These are phyloP conservation scores for Camelus dromedarius DNA, from an alignment of 2,113 vertebrate species.

Conservation along the genomic window DNA sequence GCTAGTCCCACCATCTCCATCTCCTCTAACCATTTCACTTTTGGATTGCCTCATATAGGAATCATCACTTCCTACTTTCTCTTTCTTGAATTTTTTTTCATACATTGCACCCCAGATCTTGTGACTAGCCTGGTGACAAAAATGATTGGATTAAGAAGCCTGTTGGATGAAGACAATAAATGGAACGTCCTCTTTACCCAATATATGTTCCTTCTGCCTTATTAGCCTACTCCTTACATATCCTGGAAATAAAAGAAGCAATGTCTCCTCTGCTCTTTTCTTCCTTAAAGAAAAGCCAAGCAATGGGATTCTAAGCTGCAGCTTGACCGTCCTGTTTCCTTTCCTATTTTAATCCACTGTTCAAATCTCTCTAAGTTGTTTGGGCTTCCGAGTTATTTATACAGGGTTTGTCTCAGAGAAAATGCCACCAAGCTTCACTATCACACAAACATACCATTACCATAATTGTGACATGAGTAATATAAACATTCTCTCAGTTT, in stretches of 20 bases:
- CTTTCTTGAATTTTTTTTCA: neutral
- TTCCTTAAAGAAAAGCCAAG: neutral
- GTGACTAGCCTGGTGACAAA: neutral
- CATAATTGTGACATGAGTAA: neutral
- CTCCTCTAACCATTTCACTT: neutral
- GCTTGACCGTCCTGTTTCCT: neutral
- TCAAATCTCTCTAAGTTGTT: neutral
- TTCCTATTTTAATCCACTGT: neutral
- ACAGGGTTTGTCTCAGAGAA: neutral
- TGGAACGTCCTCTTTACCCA: neutral
- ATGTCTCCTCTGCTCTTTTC: neutral
- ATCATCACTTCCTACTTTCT: neutral
- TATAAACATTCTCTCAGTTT: neutral
- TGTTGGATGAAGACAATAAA: neutral
- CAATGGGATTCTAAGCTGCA: neutral
- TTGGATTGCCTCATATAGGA: neutral
- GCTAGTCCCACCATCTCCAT: neutral
- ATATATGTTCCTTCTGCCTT: neutral
- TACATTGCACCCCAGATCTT: fast-evolving
- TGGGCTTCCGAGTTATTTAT: neutral
- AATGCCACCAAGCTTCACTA: neutral
- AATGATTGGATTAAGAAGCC: neutral
- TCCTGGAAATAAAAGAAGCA: neutral
- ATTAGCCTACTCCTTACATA: too few species aligned
- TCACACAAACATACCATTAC: neutral